phyloP scores from a whole-genome alignment of 2,797 vertebrate species.

The Takifugu ocellatus region DNA sequence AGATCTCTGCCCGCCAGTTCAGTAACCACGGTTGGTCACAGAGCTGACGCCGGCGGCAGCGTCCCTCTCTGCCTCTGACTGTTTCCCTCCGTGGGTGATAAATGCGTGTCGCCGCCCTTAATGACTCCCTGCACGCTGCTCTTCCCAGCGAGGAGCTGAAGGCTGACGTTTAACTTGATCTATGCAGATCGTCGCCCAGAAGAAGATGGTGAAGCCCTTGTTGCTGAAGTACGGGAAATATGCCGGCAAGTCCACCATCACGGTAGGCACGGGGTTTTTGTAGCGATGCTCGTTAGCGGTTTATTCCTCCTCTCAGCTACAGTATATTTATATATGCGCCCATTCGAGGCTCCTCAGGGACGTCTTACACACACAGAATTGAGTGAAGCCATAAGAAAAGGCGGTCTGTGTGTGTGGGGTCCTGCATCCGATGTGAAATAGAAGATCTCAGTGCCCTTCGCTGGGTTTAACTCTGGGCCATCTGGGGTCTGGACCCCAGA shows the following conservation, averaged over 20 bases:
- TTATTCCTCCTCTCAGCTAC: not conserved
- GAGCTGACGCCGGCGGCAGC: not conserved
- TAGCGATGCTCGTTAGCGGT: not conserved
- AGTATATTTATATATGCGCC: not conserved
- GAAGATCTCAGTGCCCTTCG: not conserved
- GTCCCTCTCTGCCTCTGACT: not conserved
- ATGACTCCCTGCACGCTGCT: conserved; percentile 27
- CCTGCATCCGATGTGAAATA: conserved; percentile 17
- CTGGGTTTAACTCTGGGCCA: no score
- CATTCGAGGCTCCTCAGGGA: not conserved
- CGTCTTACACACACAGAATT: conserved; percentile 1
- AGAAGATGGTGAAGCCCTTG: conserved; percentile 87
- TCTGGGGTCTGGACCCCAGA: no score
- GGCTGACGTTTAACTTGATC: conserved; percentile 30
- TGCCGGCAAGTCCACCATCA: conserved; percentile 92
- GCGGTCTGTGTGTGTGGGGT: conserved; percentile 23
- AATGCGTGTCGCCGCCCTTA: conserved; percentile 17
- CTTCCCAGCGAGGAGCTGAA: conserved; percentile 14
- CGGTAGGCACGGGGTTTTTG: conserved; percentile 71
- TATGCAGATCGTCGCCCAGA: conserved; percentile 92
- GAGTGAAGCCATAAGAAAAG: not conserved
- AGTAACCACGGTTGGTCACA: not conserved
- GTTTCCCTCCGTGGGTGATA: conserved; percentile 2
- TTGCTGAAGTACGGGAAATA: conserved; percentile 91
- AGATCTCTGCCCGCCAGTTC: not conserved